Base-by-base conservation (phyloP, 2,797 vertebrate species). In the Sebastes aleutianus region DNA sequence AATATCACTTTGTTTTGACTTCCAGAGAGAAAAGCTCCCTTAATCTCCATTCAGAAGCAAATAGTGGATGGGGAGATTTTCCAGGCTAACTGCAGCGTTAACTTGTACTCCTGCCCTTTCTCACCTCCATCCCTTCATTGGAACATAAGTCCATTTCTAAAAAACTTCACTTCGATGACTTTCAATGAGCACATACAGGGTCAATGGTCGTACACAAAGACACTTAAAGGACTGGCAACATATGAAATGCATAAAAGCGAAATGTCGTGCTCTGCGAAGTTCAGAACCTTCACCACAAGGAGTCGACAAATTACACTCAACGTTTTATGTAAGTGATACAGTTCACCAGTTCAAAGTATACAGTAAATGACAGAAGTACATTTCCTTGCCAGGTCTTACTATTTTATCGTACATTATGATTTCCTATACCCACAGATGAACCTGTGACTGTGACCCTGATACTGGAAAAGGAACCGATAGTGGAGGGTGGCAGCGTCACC, bases 261-360 rank as follows among this genome's bases (percentile, higher is more conserved):
- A 61, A 69, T 87, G 2, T 27, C 4, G 5, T 87, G 85, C 18
- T 83, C 53, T 16, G 83, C 85, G 11, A 8, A 57, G 56, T 89
- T 85, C 62, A 24, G 2, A 47, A 18, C 32, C 18, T 61, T 83
- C 7, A 66, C 9, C 16, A 16, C 9, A 13, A 1, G 22, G n/a
- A 89, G 85, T 79, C 27, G 39, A 29, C 14, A 64, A 61, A 54
- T n/a, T 14, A 70, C 57, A 14, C 66, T 89, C 11, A 72, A 31
- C 14, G 31, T 89, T 77, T 87, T 62, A 58, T 76, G 85, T 87
- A 36, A 85, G 83, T 67, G 29, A 76, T 68, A 2, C 1, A 5
- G 16, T 32, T 34, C 39, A 1, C 16, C 3, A 29, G 9, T 26
- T 71, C 14, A 36, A 62, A 66, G 18, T 6, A 26, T 29, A 22